A percentile compares a stretch with the other conserved stretches of the same genome.
phyloP scores from a whole-genome alignment of 2,888 invertebrate genomes.

The Lasioglossum malachurum region DNA sequence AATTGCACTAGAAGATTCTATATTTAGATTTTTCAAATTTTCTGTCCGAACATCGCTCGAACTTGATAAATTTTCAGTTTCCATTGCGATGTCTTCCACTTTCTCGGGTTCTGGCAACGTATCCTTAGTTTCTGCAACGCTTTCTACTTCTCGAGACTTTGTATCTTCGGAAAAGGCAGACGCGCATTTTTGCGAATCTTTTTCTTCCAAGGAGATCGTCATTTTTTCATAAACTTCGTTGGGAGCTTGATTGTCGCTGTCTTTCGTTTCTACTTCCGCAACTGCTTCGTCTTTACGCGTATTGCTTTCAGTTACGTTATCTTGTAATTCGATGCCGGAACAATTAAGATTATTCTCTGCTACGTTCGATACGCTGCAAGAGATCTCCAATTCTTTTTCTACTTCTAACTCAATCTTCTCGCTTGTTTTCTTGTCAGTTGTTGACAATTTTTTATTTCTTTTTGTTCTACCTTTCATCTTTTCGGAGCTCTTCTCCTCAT shows the following conservation, averaged over 20 bases:
- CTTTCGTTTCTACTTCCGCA: slow-evolving; percentile 40
- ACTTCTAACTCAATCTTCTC: slow-evolving; percentile 54
- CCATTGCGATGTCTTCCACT: slow-evolving; percentile 32
- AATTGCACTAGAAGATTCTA: slow-evolving; percentile 14
- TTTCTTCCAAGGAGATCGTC: slow-evolving; percentile 23
- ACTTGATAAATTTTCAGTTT: slow-evolving; percentile 26
- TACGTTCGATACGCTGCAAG: slow-evolving; percentile 56
- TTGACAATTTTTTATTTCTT: slow-evolving; percentile 64
- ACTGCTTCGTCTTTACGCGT: slow-evolving; percentile 27
- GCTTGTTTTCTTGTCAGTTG: slow-evolving; percentile 42
- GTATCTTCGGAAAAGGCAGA: slow-evolving; percentile 15
- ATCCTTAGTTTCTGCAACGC: slow-evolving; percentile 13
- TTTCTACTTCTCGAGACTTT: slow-evolving; percentile 19
- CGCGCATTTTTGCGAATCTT: slow-evolving; percentile 8
- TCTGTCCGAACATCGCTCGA: slow-evolving; percentile 16
- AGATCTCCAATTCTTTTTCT: slow-evolving; percentile 73
- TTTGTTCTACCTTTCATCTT: slow-evolving; percentile 60
- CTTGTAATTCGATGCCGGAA: slow-evolving; percentile 41
- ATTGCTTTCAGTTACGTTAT: slow-evolving; percentile 17
- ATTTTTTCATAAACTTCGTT: slow-evolving; percentile 32
- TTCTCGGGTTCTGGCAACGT: slow-evolving; percentile 24
- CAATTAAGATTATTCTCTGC: slow-evolving; percentile 46
- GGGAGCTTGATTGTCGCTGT: slow-evolving; percentile 27
- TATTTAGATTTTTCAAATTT: slow-evolving; percentile 28
- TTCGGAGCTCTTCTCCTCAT: slow-evolving; percentile 73